Conservation (phyloP, 1,140 invertebrate genomes). For the Cherax quadricarinatus region DNA sequence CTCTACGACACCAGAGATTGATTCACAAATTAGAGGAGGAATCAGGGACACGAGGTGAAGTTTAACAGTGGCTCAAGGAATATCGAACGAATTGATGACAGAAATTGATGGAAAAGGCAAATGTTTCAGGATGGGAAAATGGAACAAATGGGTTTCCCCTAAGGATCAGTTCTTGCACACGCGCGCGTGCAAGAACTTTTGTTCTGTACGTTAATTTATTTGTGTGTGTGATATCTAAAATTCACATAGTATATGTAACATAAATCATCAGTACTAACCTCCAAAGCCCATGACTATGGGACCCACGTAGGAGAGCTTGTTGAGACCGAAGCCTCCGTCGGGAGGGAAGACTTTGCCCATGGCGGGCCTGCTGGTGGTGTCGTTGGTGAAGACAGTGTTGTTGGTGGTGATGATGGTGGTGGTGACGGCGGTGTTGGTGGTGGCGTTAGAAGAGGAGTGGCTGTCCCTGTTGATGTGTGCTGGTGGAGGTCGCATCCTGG, state of each 20-base stretch:
- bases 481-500: neutral
- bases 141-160: no score
- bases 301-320: constrained; percentile 93
- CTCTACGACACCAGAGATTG: no score
- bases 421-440: neutral
- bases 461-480: neutral
- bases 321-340: constrained; percentile 82
- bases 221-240: neutral
- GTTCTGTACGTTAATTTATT: neutral
- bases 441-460: neutral
- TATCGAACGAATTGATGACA: no score
- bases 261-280: constrained; percentile 79
- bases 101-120: no score
- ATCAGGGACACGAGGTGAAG: no score
- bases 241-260: no score
- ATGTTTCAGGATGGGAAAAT: no score
- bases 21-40: no score
- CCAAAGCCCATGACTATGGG: constrained; percentile 95
- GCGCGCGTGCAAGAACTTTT: neutral
- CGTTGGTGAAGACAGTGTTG: constrained; percentile 8
- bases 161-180: no score
- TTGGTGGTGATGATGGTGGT: constrained; percentile 28
- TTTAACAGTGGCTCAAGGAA: no score
- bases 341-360: constrained; percentile 53
- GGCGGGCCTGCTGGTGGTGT: constrained; percentile 31